phyloP scores from a whole-genome alignment of 2,888 invertebrate genomes.

The Drosophila cracens region DNA sequence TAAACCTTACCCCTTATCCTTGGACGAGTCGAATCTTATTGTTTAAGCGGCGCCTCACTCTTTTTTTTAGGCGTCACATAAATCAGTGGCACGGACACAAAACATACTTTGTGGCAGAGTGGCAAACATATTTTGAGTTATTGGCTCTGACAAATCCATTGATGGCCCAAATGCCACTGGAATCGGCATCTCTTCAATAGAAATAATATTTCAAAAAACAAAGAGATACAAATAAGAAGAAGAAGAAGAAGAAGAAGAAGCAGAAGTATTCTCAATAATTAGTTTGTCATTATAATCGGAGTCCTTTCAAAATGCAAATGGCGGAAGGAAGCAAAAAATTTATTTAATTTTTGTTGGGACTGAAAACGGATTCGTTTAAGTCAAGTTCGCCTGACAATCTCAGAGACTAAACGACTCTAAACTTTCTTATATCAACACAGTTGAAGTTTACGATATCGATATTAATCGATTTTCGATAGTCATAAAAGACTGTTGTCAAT shows the following conservation, averaged over 20 bases:
- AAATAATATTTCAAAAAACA: not conserved
- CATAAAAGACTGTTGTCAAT: too few species aligned
- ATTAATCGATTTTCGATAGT: not conserved
- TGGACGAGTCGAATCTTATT: not conserved
- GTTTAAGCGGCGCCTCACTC: constrained; percentile 1
- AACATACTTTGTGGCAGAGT: not conserved
- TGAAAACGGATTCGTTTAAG: not conserved
- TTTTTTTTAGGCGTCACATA: constrained; percentile 8
- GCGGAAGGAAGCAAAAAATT: not conserved
- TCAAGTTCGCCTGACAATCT: not conserved
- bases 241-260: not conserved
- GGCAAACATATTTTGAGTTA: not conserved
- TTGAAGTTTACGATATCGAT: not conserved
- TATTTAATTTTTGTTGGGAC: not conserved
- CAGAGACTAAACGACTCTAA: not conserved
- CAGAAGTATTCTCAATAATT: not conserved
- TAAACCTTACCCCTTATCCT: not conserved
- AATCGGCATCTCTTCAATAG: not conserved
- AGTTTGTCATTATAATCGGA: not conserved
- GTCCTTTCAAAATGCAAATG: rapidly evolving
- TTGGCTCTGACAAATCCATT: constrained; percentile 12
- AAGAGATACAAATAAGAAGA: not conserved
- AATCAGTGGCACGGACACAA: constrained; percentile 25
- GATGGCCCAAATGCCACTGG: constrained; percentile 2
- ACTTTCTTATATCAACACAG: rapidly evolving